Conservation (phyloP, 2,888 invertebrate species). For the Chymomyza amoena region DNA sequence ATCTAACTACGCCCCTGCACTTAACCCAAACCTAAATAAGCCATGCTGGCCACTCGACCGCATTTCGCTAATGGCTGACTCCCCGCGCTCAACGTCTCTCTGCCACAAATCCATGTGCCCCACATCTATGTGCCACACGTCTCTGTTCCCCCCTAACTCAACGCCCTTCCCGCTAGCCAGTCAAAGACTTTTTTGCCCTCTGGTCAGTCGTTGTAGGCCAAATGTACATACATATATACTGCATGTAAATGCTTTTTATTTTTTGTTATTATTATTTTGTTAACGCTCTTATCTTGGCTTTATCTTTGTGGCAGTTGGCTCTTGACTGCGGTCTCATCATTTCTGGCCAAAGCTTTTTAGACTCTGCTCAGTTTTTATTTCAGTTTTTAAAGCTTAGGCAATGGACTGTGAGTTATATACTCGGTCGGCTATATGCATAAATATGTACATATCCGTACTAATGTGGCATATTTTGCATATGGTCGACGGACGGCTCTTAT, state of each 20-base stretch:
- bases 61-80: slow-evolving; percentile 3
- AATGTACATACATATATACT: not conserved
- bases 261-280: slow-evolving; percentile 63
- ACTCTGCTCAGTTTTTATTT: slow-evolving; percentile 44
- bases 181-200: slow-evolving; percentile 19
- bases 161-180: not conserved
- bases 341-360: slow-evolving; percentile 54
- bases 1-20: too few species aligned
- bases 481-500: not conserved
- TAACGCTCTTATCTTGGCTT: slow-evolving; percentile 61
- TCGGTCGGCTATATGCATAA: not conserved
- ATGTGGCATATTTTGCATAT: not conserved
- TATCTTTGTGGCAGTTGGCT: slow-evolving; percentile 24
- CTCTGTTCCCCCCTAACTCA: not conserved
- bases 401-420: not conserved
- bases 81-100: not conserved
- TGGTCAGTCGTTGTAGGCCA: not conserved
- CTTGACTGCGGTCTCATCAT: slow-evolving; percentile 33
- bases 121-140: not conserved
- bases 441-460: not conserved
- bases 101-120: not conserved
- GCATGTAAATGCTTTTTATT: slow-evolving; percentile 66
- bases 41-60: slow-evolving; percentile 2
- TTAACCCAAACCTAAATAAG: not conserved
- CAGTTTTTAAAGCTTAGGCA: slow-evolving; percentile 48